These are phyloP conservation scores for Ophion ventricosus DNA, from an alignment of 2,888 invertebrate genomes.

Conservation along the genomic window DNA sequence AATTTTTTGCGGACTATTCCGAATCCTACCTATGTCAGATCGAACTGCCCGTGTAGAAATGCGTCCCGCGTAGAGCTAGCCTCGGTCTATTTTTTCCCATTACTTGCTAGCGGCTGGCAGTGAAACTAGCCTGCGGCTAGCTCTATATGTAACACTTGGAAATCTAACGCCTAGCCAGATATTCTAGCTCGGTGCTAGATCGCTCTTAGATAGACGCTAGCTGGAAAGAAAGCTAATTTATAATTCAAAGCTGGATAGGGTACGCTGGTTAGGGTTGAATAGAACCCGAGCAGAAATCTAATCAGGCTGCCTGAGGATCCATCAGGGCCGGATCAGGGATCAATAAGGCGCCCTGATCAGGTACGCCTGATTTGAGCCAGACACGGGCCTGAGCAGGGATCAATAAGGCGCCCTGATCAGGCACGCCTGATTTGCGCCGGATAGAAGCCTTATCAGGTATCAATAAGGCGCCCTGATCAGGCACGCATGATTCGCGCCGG, in stretches of 20 bases:
- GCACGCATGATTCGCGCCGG: too few relatives aligned
- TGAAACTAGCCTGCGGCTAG: slow-evolving; percentile 5
- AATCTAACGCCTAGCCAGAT: slow-evolving; percentile 13
- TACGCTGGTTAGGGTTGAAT: background rate
- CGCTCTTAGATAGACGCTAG: background rate
- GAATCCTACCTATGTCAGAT: background rate
- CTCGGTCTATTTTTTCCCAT: background rate
- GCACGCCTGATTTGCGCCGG: too few relatives aligned
- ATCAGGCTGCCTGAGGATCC: too few relatives aligned
- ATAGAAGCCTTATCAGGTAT: too few relatives aligned
- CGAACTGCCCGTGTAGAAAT: slow-evolving; percentile 21
- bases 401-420: too few relatives aligned
- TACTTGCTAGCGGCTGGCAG: slow-evolving; percentile 16
- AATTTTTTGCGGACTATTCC: background rate
- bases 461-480: too few relatives aligned
- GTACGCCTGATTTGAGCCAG: too few relatives aligned
- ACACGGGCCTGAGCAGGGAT: too few relatives aligned
- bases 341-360: too few relatives aligned
- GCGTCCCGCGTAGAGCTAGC: slow-evolving; percentile 9
- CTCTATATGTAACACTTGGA: slow-evolving; percentile 1
- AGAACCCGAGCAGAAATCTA: too few relatives aligned
- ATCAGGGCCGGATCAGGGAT: too few relatives aligned
- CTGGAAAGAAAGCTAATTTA: background rate
- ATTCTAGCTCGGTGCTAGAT: slow-evolving; percentile 22
- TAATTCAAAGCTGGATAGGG: slow-evolving; percentile 1